Conservation (phyloP, 2,113 vertebrate species). For the Tyrannus savana region DNA sequence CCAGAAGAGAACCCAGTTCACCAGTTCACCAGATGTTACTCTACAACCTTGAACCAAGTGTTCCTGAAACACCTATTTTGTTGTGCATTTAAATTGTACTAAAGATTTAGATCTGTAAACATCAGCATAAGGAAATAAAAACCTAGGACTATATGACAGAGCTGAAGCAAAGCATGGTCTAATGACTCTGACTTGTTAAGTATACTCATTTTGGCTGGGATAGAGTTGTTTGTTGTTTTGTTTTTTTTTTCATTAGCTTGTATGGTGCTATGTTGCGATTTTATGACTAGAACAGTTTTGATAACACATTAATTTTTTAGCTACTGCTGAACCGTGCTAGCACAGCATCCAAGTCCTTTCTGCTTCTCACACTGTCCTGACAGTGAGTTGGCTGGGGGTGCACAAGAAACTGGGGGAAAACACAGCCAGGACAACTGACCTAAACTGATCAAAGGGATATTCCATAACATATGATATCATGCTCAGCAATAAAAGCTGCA, state of each 20-base stretch:
- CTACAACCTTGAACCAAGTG: not conserved
- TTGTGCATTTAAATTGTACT: not conserved
- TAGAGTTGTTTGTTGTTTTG: not conserved
- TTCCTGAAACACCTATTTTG: not conserved
- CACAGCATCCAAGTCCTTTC: not conserved
- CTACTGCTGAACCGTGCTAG: not conserved
- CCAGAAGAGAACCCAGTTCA: not conserved
- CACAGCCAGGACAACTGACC: not conserved
- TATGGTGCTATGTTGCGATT: not conserved
- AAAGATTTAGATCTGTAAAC: not conserved
- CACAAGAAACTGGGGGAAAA: not conserved
- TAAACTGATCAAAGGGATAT: not conserved
- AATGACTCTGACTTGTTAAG: not conserved
- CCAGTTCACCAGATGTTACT: not conserved
- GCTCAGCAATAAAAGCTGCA: not conserved
- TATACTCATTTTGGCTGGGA: fast-evolving
- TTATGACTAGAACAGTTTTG: not conserved
- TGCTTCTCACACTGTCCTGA: not conserved
- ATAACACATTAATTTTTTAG: not conserved
- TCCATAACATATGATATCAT: not conserved
- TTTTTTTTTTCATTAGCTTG: not conserved
- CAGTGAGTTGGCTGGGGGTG: not conserved
- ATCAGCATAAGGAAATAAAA: not conserved
- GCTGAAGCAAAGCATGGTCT: not conserved
- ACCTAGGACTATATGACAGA: not conserved